Percentiles rank a stretch among this genome's conserved stretches.
Conservation (phyloP, 1,140 invertebrate genomes). For the Panonychus citri region DNA sequence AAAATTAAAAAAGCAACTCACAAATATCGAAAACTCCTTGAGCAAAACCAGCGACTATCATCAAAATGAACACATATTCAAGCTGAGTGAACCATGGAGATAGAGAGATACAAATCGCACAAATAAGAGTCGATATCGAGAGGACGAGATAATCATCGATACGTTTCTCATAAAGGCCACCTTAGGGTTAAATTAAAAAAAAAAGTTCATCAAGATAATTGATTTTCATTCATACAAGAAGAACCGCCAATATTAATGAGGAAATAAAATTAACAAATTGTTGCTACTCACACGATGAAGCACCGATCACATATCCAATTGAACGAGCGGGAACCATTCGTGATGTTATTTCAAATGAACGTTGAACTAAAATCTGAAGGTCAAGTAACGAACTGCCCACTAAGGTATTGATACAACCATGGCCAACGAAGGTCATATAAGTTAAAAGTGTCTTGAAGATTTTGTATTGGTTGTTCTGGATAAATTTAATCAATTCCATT, state of each 20-base stretch:
- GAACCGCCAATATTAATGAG: too few species aligned
- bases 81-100: background rate
- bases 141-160: background rate
- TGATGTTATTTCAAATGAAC: background rate
- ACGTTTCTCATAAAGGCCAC: background rate
- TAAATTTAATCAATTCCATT: too few species aligned
- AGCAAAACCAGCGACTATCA: background rate
- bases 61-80: background rate
- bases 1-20: too few species aligned
- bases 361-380: background rate
- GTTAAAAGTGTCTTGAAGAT: too few species aligned
- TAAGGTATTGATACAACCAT: too few species aligned
- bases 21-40: background rate
- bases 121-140: background rate
- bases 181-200: background rate
- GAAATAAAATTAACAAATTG: background rate
- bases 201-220: background rate
- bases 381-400: background rate
- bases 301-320: background rate
- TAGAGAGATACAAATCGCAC: background rate
- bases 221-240: too few species aligned
- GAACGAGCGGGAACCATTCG: background rate
- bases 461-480: too few species aligned
- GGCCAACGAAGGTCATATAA: too few species aligned
- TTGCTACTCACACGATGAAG: background rate